Base-by-base conservation (phyloP, 2,888 invertebrate species). In the Laspeyria flexula region DNA sequence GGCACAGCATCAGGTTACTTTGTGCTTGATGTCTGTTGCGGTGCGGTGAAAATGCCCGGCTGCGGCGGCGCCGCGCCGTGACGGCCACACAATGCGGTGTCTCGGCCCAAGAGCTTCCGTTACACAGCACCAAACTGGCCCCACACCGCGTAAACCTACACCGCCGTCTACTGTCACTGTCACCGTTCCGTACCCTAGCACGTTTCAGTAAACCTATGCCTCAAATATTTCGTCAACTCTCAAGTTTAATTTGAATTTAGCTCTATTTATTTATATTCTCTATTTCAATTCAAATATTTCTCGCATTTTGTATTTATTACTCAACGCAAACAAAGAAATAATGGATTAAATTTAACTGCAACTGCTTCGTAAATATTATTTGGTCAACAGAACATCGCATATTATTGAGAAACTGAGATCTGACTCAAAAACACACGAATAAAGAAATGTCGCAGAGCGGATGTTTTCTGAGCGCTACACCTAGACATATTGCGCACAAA, bases 121-220 rank as follows among this genome's bases (percentile, higher is more conserved):
- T 81, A 81, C 71, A 71, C 61, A 55, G 68, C 51, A 56, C 55
- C 65, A 60, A 3, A 25, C 25, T 25, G 7, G 25, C 52, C 40
- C 46, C 43, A 30, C 52, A 48, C 54, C 56, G 49, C 55, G 81
- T 81, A 85, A 85, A 57, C 71, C 77, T 71, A 85, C 79, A 85
- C 83, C 80, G 71, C 43, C 59, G 62, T 51, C 63, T 59, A 53
- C 65, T 65, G 63, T 65, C 61, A 66, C 66, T 56, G 57, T 65
- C 61, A 66, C 66, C 57, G 57, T 66, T 64, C 65, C 52, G 44
- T 55, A 55, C 15, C 13, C 18, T 21, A 46, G 37, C 55, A 45
- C 40, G 30, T 31, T 48, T 29, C 47, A 46, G 53, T 55, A 21
- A 21, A 21, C 21, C 5, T 55, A 42, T 57, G 49, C 48, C 43